Conservation (phyloP, 2,888 invertebrate genomes). For the Coenonympha arcania region DNA sequence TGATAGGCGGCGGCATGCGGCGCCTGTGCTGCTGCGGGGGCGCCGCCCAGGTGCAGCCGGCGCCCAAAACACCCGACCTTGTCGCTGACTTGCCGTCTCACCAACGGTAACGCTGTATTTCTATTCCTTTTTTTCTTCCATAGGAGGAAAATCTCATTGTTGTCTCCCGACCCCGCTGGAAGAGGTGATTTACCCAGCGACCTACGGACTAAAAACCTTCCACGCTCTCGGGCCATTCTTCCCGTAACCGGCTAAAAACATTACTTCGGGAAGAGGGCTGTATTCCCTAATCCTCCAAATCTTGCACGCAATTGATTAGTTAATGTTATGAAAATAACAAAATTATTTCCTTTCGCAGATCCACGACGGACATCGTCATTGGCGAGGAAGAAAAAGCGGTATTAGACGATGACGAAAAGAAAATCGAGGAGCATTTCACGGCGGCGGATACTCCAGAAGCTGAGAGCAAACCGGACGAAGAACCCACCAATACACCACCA, state of each 20-base stretch:
- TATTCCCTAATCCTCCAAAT: no score
- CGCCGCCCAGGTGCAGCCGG: constrained; percentile 39
- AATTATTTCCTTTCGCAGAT: constrained; percentile 41
- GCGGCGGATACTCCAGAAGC: constrained; percentile 33
- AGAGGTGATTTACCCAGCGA: no score
- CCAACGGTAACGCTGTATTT: constrained; percentile 60
- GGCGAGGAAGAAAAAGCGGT: constrained; percentile 31
- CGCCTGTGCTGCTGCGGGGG: constrained; percentile 60
- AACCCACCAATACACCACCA: neutral
- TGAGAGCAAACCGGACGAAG: constrained; percentile 29
- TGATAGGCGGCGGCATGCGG: constrained; percentile 42
- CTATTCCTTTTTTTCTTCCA: no score
- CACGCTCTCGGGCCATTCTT: no score
- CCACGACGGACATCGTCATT: constrained; percentile 54
- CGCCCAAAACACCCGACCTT: constrained; percentile 52
- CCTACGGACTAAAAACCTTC: no score
- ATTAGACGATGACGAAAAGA: constrained; percentile 29
- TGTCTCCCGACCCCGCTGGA: neutral
- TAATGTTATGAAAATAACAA: neutral
- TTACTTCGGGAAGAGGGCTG: no score
- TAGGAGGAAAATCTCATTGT: no score
- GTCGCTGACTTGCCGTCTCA: constrained; percentile 61
- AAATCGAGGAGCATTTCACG: constrained; percentile 28
- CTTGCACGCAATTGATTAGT: no score
- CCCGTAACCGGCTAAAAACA: no score